Evolutionary conservation across 2,113 vertebrate species (phyloP), one percentile per base, ranked within the genome.

Genomic region (Orycteropus afer): DNA sequence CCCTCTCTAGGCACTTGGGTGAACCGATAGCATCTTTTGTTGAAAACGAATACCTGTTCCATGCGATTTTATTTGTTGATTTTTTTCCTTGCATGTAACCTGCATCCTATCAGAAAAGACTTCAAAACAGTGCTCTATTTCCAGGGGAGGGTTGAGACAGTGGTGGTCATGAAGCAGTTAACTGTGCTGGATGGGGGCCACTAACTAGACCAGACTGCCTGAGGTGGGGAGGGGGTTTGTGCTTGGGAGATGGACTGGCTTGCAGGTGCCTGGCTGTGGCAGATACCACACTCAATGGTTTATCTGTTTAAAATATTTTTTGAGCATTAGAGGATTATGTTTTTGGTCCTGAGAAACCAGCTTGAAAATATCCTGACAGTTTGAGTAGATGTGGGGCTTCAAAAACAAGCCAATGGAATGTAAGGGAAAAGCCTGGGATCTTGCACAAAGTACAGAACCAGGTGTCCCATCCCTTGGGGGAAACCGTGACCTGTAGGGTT

Each of bases 291-390:
- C 77, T 77, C 29, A 53, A 85, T 18, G 45, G 71, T 82, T 84
- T 96, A 92, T 96, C 90, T 95, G 80, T 92, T 87, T 73, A 61
- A 87, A 95, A 92, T 95, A 95, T 61, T 96, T 96, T 92, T 85
- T 79, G 78, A 82, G 37, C 92, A 96, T 96, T 95, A 95, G 88
- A 95, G 55, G 85, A 95, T 96, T 95, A 93, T 90, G 59, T n/a
- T 94, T 96, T 77, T 79, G 67, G 78, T 91, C 78, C 82, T 83
- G 92, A 96, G 81, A 96, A 96, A 93, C 37, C 23, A 94, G 88
- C 53, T 83, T 96, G 78, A 96, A 93, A 77, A 51, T 59, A 88
- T 96, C 87, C 96, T 93, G 96, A 95, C 94, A 96, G 96, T 92
- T 84, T 96, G 89, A 82, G 42, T 95, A 88, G 53, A 95, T 87